Percentiles rank a stretch among this genome's conserved stretches.
phyloP scores from a whole-genome alignment of 2,113 vertebrate genomes.

The Lampris incognitus region DNA sequence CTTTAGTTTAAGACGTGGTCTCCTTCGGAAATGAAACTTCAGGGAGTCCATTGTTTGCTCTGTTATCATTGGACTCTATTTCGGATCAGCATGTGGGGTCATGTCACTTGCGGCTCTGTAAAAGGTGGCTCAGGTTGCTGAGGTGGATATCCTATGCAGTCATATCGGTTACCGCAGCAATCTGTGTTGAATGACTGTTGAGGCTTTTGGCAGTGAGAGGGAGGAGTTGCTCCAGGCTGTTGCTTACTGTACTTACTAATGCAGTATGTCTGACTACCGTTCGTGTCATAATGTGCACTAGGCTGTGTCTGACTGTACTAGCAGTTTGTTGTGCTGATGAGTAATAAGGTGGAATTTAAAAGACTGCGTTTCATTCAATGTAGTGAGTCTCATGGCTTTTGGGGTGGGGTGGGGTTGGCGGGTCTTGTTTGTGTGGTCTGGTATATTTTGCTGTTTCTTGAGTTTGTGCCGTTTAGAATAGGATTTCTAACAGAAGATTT shows the following conservation, averaged over 20 bases:
- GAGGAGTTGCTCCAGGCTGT: background rate
- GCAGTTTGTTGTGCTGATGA: constrained; percentile 44
- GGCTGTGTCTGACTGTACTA: background rate
- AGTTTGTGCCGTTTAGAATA: background rate
- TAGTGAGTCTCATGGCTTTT: background rate
- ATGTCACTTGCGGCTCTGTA: constrained; percentile 53
- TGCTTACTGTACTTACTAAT: constrained; percentile 14
- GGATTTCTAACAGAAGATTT: too few species aligned
- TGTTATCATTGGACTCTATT: constrained; percentile 52
- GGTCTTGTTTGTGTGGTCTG: constrained; percentile 17
- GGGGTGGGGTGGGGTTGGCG: background rate
- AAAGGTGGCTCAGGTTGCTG: constrained; percentile 42
- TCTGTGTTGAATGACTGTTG: constrained; percentile 39
- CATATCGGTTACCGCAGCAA: constrained; percentile 45
- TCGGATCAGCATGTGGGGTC: constrained; percentile 59
- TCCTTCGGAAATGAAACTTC: constrained; percentile 10
- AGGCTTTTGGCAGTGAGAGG: constrained; percentile 31
- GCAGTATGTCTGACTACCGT: constrained; percentile 5
- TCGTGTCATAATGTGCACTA: constrained; percentile 12
- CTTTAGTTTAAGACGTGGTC: constrained; percentile 53
- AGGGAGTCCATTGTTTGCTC: constrained; percentile 6
- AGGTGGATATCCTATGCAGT: constrained; percentile 37
- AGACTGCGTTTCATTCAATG: background rate
- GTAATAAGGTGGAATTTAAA: constrained; percentile 23
- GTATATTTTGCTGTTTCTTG: background rate